Conservation (phyloP, 2,113 vertebrate species). For the Bettongia penicillata region DNA sequence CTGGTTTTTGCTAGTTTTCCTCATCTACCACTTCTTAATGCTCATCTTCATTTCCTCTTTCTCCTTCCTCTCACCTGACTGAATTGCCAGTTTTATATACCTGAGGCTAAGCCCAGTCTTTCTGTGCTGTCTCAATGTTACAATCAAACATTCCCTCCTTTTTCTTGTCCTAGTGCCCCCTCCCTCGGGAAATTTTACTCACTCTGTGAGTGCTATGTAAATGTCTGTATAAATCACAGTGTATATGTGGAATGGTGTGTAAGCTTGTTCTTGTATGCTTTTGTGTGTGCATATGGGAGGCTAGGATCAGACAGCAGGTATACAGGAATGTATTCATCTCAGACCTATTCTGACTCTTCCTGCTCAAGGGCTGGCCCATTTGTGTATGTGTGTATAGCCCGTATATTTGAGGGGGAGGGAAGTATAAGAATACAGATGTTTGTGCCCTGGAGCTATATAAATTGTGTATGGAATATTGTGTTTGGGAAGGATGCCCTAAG, state of each 20-base stretch:
- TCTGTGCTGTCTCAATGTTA: neutral
- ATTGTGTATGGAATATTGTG: neutral
- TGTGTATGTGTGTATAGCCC: neutral
- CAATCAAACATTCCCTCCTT: neutral
- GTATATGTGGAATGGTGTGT: conserved; percentile 12
- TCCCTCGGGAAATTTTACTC: neutral
- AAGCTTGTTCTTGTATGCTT: conserved; percentile 5
- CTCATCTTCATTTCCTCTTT: neutral
- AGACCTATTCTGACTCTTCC: neutral
- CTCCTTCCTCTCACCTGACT: neutral
- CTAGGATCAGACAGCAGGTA: neutral
- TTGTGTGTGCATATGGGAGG: neutral
- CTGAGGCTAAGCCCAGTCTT: neutral
- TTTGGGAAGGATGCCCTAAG: neutral
- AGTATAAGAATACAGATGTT: neutral
- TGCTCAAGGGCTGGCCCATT: neutral
- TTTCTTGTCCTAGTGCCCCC: neutral
- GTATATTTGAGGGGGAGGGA: neutral
- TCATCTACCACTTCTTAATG: neutral
- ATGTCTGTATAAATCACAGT: neutral
- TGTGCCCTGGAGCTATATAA: neutral
- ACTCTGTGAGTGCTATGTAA: neutral
- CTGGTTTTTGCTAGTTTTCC: neutral
- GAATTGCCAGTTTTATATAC: neutral
- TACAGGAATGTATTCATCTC: neutral